Evolutionary conservation across 2,888 invertebrate species (phyloP).

Genomic region (Volucella bombylans): DNA sequence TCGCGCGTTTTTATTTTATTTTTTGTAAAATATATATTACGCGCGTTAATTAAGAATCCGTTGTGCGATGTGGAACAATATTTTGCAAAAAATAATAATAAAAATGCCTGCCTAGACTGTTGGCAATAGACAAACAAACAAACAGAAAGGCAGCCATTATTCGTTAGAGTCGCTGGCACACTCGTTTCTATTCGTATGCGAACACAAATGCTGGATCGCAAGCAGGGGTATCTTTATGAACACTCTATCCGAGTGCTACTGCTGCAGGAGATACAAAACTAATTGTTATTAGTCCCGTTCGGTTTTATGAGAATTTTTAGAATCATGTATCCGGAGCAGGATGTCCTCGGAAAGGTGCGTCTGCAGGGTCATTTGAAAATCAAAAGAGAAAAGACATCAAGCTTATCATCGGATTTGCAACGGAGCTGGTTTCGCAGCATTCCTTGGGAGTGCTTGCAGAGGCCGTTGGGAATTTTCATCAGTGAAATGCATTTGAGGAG

Average conservation of each 20-base stretch:
- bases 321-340: neutral
- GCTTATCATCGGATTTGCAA: too few relatives aligned
- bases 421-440: conserved; percentile 6
- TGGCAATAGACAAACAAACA: conserved; percentile 29
- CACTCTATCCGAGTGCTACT: conserved; percentile 35
- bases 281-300: conserved; percentile 55
- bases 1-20: neutral
- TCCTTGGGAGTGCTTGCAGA: conserved; percentile 8
- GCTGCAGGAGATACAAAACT: conserved; percentile 43
- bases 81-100: conserved; percentile 40
- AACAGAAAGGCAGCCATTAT: conserved; percentile 54
- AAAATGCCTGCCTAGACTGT: conserved; percentile 24
- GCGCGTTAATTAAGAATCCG: conserved; percentile 71
- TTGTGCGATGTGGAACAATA: conserved; percentile 57
- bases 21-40: conserved; percentile 40
- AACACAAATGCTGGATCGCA: conserved; percentile 57
- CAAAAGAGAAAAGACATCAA: too few relatives aligned
- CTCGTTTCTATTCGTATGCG: conserved; percentile 5
- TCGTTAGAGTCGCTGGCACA: conserved; percentile 31
- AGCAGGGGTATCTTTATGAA: conserved; percentile 57
- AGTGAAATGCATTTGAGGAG: conserved; percentile 20
- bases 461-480: conserved; percentile 17
- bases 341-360: conserved; percentile 12
- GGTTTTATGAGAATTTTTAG: conserved; percentile 30
- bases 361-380: conserved; percentile 33